Percentiles rank a stretch among this genome's conserved stretches.
phyloP scores from a whole-genome alignment of 2,113 vertebrate genomes.

The Nestor notabilis region DNA sequence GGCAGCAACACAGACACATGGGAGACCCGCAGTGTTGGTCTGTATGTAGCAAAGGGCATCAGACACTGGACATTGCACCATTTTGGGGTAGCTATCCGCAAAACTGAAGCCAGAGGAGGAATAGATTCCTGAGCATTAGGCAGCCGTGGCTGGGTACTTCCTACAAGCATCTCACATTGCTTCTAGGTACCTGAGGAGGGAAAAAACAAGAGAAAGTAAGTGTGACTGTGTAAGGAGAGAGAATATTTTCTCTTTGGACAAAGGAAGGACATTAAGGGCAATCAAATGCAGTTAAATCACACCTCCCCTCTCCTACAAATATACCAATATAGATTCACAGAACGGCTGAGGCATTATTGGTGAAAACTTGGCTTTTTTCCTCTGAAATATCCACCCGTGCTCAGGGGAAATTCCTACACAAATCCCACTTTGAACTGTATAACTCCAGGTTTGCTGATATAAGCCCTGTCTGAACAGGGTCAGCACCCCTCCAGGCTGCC shows the following conservation, averaged over 20 bases:
- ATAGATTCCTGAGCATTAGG: background rate
- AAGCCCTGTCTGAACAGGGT: background rate
- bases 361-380: background rate
- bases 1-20: background rate
- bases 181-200: background rate
- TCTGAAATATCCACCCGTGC: background rate
- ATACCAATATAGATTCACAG: background rate
- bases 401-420: background rate
- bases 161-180: background rate
- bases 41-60: background rate
- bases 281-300: background rate
- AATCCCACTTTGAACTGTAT: background rate
- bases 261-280: background rate
- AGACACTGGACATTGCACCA: rapidly evolving
- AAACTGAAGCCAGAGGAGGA: background rate
- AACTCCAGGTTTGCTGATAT: background rate
- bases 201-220: background rate
- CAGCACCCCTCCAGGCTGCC: background rate
- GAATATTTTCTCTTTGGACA: background rate
- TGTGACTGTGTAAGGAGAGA: background rate
- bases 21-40: background rate
- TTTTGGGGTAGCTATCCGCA: background rate
- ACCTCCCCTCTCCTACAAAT: background rate
- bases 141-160: background rate
- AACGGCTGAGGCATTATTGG: background rate